These are phyloP conservation scores for Camponotus fellah DNA, from an alignment of 2,888 invertebrate genomes.

Conservation along the genomic window DNA sequence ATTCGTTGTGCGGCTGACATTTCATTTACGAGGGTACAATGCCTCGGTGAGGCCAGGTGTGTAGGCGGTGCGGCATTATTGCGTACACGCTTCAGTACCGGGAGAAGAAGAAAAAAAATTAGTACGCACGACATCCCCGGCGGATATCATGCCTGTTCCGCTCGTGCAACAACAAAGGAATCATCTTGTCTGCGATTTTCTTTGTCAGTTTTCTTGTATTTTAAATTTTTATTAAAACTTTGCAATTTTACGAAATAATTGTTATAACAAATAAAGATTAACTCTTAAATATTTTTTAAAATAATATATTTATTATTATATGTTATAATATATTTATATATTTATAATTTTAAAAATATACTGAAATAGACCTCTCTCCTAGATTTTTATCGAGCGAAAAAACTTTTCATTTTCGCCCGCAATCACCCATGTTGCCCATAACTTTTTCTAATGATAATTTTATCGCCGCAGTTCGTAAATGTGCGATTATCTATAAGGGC, in stretches of 20 bases:
- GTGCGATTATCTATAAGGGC: neutral
- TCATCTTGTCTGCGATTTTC: neutral
- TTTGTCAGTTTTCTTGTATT: neutral
- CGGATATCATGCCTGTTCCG: slow-evolving; percentile 12
- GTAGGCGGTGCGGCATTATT: slow-evolving; percentile 48
- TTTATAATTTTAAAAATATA: neutral
- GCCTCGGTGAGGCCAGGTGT: slow-evolving; percentile 51
- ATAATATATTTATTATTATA: too few relatives aligned
- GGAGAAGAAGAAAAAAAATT: slow-evolving; percentile 27
- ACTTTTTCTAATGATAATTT: neutral
- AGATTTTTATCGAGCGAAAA: neutral
- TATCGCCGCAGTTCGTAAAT: neutral
- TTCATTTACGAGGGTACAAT: slow-evolving; percentile 82
- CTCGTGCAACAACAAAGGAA: neutral
- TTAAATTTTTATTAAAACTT: slow-evolving; percentile 15
- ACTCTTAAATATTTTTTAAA: neutral
- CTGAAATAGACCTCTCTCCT: neutral
- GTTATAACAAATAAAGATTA: neutral
- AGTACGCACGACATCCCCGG: slow-evolving; percentile 36
- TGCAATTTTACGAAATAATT: neutral
- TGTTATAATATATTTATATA: neutral
- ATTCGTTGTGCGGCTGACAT: slow-evolving; percentile 83
- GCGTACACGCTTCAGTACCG: slow-evolving; percentile 37
- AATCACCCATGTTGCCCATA: neutral
- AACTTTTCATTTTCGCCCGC: neutral